Conservation (phyloP, 2,797 vertebrate species). For the Pseudochromis fuscus region DNA sequence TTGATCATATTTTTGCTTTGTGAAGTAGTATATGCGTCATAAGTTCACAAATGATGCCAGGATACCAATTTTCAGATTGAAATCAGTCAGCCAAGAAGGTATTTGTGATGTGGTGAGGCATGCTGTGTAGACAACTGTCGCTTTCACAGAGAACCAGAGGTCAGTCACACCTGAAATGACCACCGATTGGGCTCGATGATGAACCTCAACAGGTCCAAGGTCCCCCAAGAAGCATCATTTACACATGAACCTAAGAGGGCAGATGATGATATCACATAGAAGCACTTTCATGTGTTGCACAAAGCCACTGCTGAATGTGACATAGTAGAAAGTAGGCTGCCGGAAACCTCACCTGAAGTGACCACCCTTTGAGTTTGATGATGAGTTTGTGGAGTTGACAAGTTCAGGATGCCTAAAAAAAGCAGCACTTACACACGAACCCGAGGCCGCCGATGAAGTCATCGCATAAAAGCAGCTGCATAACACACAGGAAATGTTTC, state of each 20-base stretch:
- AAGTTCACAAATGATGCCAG: slow-evolving; percentile 33
- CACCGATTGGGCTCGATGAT: background rate
- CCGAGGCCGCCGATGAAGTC: background rate
- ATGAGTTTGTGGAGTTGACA: slow-evolving; percentile 9
- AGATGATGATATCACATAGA: too few relatives aligned
- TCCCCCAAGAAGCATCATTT: too few relatives aligned
- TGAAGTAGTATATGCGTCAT: background rate
- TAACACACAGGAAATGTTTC: background rate
- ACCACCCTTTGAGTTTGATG: slow-evolving; percentile 6
- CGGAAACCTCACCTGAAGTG: background rate
- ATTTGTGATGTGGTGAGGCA: slow-evolving; percentile 16
- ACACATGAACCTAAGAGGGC: too few relatives aligned
- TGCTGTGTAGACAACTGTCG: slow-evolving; percentile 17
- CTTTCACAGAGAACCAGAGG: background rate
- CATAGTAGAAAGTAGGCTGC: slow-evolving; percentile 14
- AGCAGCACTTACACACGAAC: background rate
- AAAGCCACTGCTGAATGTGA: too few relatives aligned
- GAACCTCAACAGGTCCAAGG: too few relatives aligned
- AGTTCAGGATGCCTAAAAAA: background rate
- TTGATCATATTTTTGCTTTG: slow-evolving; percentile 15
- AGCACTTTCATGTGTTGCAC: too few relatives aligned
- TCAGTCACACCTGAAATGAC: background rate
- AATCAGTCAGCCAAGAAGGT: slow-evolving; percentile 31
- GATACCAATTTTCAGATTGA: background rate
- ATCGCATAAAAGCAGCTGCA: slow-evolving; percentile 3